Evolutionary conservation across 2,113 vertebrate genomes (phyloP).

Genomic region (Anguilla japonica): DNA sequence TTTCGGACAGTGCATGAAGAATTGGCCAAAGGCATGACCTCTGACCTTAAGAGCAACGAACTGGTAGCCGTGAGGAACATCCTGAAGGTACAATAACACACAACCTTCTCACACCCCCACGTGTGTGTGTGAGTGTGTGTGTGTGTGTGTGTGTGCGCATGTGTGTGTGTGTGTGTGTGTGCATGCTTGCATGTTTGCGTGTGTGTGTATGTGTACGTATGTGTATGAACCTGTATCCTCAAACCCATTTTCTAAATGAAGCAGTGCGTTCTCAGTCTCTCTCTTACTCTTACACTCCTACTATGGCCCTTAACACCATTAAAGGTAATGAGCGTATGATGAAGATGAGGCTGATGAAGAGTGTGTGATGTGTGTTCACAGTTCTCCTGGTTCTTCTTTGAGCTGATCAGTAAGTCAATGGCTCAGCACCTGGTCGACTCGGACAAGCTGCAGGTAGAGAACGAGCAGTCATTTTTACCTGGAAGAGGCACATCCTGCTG

Average conservation of each 20-base stretch:
- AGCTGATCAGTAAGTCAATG: constrained; percentile 92
- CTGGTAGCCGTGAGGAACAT: constrained; percentile 81
- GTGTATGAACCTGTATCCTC: too few relatives aligned
- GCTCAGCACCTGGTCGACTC: constrained; percentile 86
- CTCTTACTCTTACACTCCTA: too few relatives aligned
- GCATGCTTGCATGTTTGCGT: too few relatives aligned
- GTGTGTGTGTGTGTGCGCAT: too few relatives aligned
- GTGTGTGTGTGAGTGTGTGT: too few relatives aligned
- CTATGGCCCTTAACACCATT: too few relatives aligned
- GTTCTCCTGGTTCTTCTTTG: constrained; percentile 98
- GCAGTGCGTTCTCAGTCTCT: too few relatives aligned
- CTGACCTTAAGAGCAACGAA: constrained; percentile 90
- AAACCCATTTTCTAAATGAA: too few relatives aligned
- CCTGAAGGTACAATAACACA: constrained; percentile 76
- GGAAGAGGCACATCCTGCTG: neutral
- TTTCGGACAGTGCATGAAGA: constrained; percentile 92
- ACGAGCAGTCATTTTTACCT: neutral
- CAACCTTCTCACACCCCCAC: neutral
- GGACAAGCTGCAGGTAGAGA: constrained; percentile 80
- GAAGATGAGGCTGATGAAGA: neutral
- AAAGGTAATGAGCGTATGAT: neutral
- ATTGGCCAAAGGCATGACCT: constrained; percentile 84
- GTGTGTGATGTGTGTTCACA: constrained; percentile 49
- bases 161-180: too few relatives aligned
- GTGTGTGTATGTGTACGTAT: too few relatives aligned